Conservation (phyloP, 92 coral and sea anemone species). For the Porites rus region DNA sequence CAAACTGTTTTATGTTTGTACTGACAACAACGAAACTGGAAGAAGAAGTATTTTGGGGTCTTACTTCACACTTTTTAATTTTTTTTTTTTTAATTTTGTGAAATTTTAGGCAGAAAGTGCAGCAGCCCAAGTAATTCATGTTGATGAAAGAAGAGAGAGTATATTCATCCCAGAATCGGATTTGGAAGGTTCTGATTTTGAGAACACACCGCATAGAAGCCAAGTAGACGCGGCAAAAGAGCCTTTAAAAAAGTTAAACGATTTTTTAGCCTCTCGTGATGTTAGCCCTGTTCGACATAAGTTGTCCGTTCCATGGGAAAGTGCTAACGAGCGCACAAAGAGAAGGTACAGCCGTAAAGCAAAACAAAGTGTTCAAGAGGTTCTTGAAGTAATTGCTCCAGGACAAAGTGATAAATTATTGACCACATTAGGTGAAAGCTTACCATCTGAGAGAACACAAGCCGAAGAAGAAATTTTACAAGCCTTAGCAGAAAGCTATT, state of each 20-base stretch:
- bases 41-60: slow-evolving; percentile 10
- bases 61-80: neutral
- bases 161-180: slow-evolving; percentile 34
- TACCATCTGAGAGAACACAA: neutral
- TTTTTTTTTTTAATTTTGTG: neutral
- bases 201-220: slow-evolving; percentile 13
- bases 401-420: slow-evolving; percentile 31
- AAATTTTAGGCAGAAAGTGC: neutral
- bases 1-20: slow-evolving; percentile 10
- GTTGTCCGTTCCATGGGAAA: slow-evolving; percentile 26
- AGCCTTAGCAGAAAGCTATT: slow-evolving; percentile 42
- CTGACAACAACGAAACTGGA: slow-evolving; percentile 4
- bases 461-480: slow-evolving; percentile 25
- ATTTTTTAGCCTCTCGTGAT: slow-evolving; percentile 31
- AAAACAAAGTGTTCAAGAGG: slow-evolving; percentile 56
- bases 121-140: neutral
- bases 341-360: slow-evolving; percentile 59
- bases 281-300: slow-evolving; percentile 47
- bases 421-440: slow-evolving; percentile 1
- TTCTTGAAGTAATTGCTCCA: slow-evolving; percentile 69
- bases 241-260: slow-evolving; percentile 35
- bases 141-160: slow-evolving; percentile 31
- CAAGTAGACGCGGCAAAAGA: slow-evolving; percentile 46
- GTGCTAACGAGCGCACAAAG: slow-evolving; percentile 63
- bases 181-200: slow-evolving; percentile 8